Conservation (phyloP, 2,797 vertebrate genomes). For the Gephyroberyx darwinii region DNA sequence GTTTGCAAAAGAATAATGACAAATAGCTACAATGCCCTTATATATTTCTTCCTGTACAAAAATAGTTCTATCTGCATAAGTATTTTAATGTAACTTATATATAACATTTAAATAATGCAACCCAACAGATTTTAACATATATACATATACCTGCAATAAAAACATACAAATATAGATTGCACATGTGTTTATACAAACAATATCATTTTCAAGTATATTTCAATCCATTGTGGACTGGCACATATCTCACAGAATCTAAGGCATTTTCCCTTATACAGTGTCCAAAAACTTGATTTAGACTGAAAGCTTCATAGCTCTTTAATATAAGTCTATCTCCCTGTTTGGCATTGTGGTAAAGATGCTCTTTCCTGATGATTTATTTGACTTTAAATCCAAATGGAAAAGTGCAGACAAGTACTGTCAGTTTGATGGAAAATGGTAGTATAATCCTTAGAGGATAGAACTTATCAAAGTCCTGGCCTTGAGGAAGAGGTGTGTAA, state of each 20-base stretch:
- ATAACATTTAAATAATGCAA: slow-evolving; percentile 86
- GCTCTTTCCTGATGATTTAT: slow-evolving; percentile 75
- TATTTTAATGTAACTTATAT: slow-evolving; percentile 81
- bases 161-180: slow-evolving; percentile 83
- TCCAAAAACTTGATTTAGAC: slow-evolving; percentile 76
- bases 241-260: slow-evolving; percentile 78
- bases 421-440: slow-evolving; percentile 66
- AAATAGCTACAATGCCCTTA: slow-evolving; percentile 85
- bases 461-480: slow-evolving; percentile 71
- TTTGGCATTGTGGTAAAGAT: slow-evolving; percentile 73
- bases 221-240: slow-evolving; percentile 80
- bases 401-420: slow-evolving; percentile 78
- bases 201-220: slow-evolving; percentile 85
- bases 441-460: slow-evolving; percentile 73
- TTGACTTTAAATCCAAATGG: slow-evolving; percentile 76
- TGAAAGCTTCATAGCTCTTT: slow-evolving; percentile 66
- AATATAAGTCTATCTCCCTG: slow-evolving; percentile 62
- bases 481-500: slow-evolving; percentile 71
- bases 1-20: slow-evolving; percentile 80
- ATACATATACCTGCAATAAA: slow-evolving; percentile 81
- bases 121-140: slow-evolving; percentile 70
- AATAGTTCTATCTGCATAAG: slow-evolving; percentile 84
- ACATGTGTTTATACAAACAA: slow-evolving; percentile 83
- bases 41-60: slow-evolving; percentile 85
- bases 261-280: slow-evolving; percentile 83